Conservation (phyloP, 2,797 vertebrate species). For the Tangara arthus region DNA sequence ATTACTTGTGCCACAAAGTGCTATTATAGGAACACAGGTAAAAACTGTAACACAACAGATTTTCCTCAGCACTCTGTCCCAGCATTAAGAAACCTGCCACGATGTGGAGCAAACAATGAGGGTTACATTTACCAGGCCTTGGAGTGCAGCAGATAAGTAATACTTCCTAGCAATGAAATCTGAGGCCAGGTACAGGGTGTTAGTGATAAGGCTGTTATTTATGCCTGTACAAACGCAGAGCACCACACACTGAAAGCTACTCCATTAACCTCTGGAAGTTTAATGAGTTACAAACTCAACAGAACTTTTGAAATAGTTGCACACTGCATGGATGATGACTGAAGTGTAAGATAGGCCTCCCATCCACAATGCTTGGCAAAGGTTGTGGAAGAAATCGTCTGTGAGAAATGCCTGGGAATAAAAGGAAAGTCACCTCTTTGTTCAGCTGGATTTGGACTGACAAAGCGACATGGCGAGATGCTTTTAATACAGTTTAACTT, state of each 20-base stretch:
- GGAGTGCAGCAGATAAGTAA: neutral
- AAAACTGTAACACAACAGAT: neutral
- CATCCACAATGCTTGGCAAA: neutral
- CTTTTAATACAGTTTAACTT: neutral
- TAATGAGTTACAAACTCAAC: neutral
- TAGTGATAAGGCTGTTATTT: conserved; percentile 14
- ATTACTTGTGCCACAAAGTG: neutral
- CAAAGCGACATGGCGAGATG: neutral
- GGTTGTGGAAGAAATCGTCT: neutral
- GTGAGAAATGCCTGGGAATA: neutral
- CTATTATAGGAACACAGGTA: neutral
- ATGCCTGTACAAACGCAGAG: neutral
- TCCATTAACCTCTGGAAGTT: neutral
- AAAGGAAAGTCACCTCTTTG: neutral
- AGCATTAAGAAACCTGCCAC: neutral
- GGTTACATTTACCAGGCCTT: neutral
- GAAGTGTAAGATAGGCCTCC: neutral
- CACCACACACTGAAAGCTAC: neutral
- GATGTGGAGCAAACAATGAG: neutral
- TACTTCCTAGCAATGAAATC: neutral
- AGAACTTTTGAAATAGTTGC: neutral
- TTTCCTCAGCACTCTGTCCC: neutral
- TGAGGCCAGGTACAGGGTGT: neutral
- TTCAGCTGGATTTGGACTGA: neutral
- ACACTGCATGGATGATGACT: neutral